These are phyloP conservation scores for Trachemys scripta DNA, from an alignment of 2,113 vertebrate genomes.

Conservation along the genomic window DNA sequence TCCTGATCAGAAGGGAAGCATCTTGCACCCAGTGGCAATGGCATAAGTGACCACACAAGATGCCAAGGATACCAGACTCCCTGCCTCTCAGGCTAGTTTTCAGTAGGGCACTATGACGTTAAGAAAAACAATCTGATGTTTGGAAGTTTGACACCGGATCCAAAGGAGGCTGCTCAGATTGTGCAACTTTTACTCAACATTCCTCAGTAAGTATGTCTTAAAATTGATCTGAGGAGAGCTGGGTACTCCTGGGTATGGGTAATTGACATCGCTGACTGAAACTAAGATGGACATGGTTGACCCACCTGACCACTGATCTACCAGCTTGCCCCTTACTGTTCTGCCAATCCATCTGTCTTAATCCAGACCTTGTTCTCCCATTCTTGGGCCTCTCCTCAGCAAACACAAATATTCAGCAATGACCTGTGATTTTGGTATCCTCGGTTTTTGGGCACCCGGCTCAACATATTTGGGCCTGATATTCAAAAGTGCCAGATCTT, in stretches of 20 bases:
- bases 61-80: background rate
- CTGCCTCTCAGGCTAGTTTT: accelerated
- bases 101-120: background rate
- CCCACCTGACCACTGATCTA: accelerated
- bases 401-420: accelerated
- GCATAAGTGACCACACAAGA: conserved; percentile 39
- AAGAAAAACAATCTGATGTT: background rate
- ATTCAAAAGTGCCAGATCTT: accelerated
- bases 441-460: background rate
- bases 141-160: background rate
- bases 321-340: background rate
- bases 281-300: accelerated
- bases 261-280: accelerated
- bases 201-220: accelerated
- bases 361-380: background rate
- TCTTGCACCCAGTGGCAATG: conserved; percentile 20
- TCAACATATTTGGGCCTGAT: background rate
- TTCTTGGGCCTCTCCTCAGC: background rate
- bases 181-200: background rate
- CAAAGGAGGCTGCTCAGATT: background rate
- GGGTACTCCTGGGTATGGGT: background rate
- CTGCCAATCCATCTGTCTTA: background rate
- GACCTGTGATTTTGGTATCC: background rate
- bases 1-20: background rate
- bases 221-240: background rate